Evolutionary conservation across 2,113 vertebrate species (phyloP), one percentile per base, ranked within the genome.

Genomic region (Spea bombifrons): DNA sequence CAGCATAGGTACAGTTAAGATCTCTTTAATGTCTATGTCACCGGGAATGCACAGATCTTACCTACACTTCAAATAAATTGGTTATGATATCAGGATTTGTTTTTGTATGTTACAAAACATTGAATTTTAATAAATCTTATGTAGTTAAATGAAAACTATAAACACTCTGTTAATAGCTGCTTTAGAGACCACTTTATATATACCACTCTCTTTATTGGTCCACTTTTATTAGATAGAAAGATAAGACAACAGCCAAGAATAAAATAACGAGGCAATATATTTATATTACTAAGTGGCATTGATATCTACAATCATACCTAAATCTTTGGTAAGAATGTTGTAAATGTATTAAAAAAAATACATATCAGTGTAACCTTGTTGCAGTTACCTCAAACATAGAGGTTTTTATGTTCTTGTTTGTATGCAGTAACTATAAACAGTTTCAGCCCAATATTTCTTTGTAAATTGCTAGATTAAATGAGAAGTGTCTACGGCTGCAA

Each of bases 1-100:
- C 50, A 61, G 16, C 71, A 74, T 80, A 68, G 78, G 65, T 74
- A 53, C 70, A 68, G 71, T 50, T 61, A 80, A 57, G 78, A 80
- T 80, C 64, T 66, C 71, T 74, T 80, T 74, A 80, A 68, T 80
- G 73, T 67, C 63, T 43, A 80, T 73, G 71, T 73, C 70, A 79
- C 53, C n/a, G 68, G 50, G 63, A 71, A 78, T 12, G 55, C 10
- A 59, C 55, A 59, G 55, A 59, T 59, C 55, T 59, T 12, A 59
- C 55, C 8, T 12, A 12, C 55, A 13, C 12, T 5, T 59, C 55
- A 59, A 5, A 13, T 10, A 59, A 57, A 59, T 59, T 13, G 15
- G 4, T 59, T 59, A 59, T 59, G 12, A 59, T 13, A 59, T 59
- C 55, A 59, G 8, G 10, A 5, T 59, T 59, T 59, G 10, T 5